Conservation (phyloP, 2,113 vertebrate species). For the Gnathonemus longibarbis region DNA sequence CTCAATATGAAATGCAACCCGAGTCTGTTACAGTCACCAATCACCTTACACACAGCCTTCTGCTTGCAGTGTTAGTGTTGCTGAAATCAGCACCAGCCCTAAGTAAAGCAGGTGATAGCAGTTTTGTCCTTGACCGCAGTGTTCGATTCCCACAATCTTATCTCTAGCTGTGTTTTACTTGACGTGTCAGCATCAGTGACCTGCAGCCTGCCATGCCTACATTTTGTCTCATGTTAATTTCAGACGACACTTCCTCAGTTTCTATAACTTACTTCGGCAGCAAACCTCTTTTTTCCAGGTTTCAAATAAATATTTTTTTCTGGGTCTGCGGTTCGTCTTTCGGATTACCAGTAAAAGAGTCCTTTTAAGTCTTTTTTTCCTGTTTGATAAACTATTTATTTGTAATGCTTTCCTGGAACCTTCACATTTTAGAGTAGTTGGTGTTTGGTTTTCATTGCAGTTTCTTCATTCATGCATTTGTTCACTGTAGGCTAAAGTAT, state of each 20-base stretch:
- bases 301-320: not conserved
- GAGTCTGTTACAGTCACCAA: not conserved
- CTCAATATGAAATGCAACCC: not conserved
- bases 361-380: constrained; percentile 21
- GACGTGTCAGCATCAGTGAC: not conserved
- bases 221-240: not conserved
- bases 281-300: not conserved
- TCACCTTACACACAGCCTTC: not conserved
- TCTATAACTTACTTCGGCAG: not conserved
- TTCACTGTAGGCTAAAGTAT: not conserved
- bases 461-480: not conserved
- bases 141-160: not conserved
- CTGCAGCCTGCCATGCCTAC: not conserved
- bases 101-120: not conserved
- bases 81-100: not conserved
- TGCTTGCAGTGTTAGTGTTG: not conserved
- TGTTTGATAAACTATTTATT: constrained; percentile 16
- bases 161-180: not conserved
- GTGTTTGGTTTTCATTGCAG: not conserved
- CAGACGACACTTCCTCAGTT: not conserved
- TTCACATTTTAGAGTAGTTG: not conserved
- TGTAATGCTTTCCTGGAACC: not conserved
- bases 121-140: not conserved
- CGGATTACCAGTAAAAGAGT: not conserved
- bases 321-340: not conserved